Evolutionary conservation across 2,797 vertebrate species (phyloP).

Genomic region (Syncerus caffer): DNA sequence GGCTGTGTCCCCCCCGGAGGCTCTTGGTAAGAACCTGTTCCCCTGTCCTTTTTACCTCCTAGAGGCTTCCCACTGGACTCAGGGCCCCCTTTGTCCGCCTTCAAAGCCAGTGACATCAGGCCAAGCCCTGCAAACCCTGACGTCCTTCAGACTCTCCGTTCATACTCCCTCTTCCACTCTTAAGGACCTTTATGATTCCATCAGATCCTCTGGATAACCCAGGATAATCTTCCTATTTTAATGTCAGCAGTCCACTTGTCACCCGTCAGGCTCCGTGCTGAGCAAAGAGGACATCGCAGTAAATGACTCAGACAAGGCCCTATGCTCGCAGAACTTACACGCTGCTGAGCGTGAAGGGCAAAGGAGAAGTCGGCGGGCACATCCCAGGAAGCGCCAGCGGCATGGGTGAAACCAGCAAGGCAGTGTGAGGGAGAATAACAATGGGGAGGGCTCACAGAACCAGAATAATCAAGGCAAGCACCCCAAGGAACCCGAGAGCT

Average conservation of each 20-base stretch:
- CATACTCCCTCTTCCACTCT: not conserved
- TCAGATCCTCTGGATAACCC: not conserved
- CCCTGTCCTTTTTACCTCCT: not conserved
- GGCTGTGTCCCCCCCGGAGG: not conserved
- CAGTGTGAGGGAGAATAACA: not conserved
- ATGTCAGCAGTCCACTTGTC: not conserved
- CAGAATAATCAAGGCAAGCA: not conserved
- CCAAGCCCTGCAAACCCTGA: not conserved
- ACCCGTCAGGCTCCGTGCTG: not conserved
- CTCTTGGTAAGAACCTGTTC: not conserved
- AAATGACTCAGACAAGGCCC: no score
- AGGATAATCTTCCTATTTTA: not conserved
- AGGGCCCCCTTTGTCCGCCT: not conserved
- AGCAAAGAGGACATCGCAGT: not conserved
- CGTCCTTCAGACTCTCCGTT: not conserved
- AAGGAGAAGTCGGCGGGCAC: not conserved
- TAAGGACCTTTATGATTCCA: not conserved
- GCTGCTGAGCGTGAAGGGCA: not conserved
- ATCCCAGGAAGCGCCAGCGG: not conserved
- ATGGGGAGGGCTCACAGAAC: no score
- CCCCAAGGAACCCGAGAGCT: fast-evolving
- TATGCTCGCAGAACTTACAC: no score
- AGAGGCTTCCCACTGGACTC: fast-evolving
- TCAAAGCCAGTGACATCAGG: not conserved
- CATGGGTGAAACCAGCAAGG: not conserved